Conservation (phyloP, 2,797 vertebrate genomes). For the Pogoniulus pusillus region DNA sequence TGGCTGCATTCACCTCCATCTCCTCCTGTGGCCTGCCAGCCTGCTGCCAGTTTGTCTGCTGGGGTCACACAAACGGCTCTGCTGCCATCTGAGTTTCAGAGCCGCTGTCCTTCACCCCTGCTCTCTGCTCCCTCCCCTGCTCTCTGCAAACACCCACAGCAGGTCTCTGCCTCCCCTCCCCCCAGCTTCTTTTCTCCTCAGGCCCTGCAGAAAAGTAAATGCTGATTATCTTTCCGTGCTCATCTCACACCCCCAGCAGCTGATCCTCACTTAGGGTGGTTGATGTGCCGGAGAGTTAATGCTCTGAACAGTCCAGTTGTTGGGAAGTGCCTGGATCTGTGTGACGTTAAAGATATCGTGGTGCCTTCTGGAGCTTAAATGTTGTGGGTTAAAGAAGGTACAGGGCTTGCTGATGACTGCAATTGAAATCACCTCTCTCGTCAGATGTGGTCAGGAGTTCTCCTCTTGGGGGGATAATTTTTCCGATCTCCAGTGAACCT, state of each 20-base stretch:
- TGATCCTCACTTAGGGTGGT: neutral
- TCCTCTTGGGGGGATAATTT: neutral
- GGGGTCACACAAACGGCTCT: slow-evolving; percentile 63
- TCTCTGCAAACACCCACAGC: neutral
- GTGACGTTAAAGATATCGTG: neutral
- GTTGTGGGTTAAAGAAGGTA: neutral
- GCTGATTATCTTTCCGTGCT: slow-evolving; percentile 53
- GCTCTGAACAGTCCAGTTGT: neutral
- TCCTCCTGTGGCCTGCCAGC: neutral
- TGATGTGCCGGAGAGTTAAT: neutral
- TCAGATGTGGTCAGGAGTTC: neutral
- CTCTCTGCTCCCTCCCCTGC: neutral
- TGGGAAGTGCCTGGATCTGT: neutral
- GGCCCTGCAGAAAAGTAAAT: slow-evolving; percentile 3
- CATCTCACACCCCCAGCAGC: neutral
- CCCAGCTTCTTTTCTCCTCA: slow-evolving; percentile 49
- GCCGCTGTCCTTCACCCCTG: slow-evolving; percentile 39
- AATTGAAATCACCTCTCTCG: neutral
- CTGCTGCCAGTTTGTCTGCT: slow-evolving; percentile 18
- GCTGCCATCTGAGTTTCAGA: slow-evolving; percentile 73
- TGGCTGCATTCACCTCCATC: neutral
- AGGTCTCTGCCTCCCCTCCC: slow-evolving; percentile 11
- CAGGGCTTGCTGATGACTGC: neutral
- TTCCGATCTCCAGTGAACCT: neutral
- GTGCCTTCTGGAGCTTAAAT: neutral